A percentile compares a stretch with the other conserved stretches of the same genome.
Evolutionary conservation across 2,888 invertebrate species (phyloP).

Genomic region (Orthosia incerta): DNA sequence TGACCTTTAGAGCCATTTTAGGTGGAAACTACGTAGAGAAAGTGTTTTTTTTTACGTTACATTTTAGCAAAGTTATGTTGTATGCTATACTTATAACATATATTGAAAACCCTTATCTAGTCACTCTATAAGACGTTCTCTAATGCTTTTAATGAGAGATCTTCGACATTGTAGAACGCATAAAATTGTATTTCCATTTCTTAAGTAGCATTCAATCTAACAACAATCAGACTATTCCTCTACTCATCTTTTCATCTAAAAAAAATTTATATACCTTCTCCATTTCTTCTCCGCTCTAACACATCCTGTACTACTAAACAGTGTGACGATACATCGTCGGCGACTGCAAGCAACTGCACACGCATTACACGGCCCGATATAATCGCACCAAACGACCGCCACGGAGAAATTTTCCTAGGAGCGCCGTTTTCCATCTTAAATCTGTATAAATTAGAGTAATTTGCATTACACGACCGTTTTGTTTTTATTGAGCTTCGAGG

Average conservation of each 20-base stretch:
- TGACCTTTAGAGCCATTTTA: no score
- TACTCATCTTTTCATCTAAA: background rate
- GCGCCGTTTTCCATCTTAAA: conserved; percentile 80
- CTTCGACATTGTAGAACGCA: no score
- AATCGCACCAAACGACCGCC: conserved; percentile 83
- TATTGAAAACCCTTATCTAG: no score
- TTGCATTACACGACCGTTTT: conserved; percentile 71
- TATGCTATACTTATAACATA: no score
- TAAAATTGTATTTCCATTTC: no score
- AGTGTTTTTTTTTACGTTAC: no score
- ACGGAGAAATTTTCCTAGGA: conserved; percentile 80
- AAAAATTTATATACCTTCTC: background rate
- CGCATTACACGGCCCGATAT: conserved; percentile 83
- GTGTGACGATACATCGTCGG: conserved; percentile 66
- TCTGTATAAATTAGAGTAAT: conserved; percentile 80
- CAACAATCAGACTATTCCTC: no score
- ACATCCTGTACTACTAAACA: conserved; percentile 58
- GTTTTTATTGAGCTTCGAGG: conserved; percentile 53
- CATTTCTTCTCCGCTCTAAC: conserved; percentile 24
- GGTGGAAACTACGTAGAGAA: no score
- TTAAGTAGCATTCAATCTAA: no score
- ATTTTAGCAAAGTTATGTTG: no score
- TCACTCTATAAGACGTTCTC: no score
- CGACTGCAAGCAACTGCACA: conserved; percentile 77
- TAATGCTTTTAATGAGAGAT: no score